Conservation (phyloP, 2,888 invertebrate genomes). For the Eristalis intricaria region DNA sequence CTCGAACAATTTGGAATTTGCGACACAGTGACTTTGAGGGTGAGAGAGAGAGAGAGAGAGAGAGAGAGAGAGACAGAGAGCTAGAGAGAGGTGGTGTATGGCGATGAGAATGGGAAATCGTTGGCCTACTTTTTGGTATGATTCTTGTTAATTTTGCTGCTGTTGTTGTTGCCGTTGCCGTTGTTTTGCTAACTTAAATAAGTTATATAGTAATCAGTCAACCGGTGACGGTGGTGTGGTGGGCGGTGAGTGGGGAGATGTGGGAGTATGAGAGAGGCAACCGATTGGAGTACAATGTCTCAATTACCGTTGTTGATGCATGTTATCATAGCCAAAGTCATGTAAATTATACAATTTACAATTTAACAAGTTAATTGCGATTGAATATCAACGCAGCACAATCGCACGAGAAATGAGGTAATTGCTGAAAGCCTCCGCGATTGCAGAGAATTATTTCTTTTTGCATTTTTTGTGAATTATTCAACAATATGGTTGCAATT, state of each 20-base stretch:
- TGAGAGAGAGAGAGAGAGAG: no score
- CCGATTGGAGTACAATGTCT: constrained; percentile 38
- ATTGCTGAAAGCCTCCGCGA: constrained; percentile 54
- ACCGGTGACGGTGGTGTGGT: no score
- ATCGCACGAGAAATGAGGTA: constrained; percentile 25
- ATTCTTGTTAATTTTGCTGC: constrained; percentile 28
- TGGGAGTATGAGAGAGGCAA: not conserved
- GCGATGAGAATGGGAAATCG: constrained; percentile 56
- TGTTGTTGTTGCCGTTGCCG: not conserved
- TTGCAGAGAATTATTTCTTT: constrained; percentile 29
- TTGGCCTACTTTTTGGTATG: constrained; percentile 57
- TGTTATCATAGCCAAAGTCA: constrained; percentile 63
- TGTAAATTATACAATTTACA: constrained; percentile 67
- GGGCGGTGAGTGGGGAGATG: not conserved
- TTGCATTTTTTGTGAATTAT: constrained; percentile 2
- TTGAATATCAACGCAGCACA: constrained; percentile 14
- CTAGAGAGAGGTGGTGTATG: not conserved
- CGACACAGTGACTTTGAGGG: not conserved
- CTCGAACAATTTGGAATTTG: not conserved
- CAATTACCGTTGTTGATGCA: constrained; percentile 58
- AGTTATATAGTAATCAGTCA: not conserved
- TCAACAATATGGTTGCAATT: constrained; percentile 16
- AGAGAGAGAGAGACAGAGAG: not conserved
- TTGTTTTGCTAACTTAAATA: constrained; percentile 15
- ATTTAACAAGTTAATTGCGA: constrained; percentile 68